phyloP scores from a whole-genome alignment of 2,888 invertebrate species.

The Aphidius colemani region DNA sequence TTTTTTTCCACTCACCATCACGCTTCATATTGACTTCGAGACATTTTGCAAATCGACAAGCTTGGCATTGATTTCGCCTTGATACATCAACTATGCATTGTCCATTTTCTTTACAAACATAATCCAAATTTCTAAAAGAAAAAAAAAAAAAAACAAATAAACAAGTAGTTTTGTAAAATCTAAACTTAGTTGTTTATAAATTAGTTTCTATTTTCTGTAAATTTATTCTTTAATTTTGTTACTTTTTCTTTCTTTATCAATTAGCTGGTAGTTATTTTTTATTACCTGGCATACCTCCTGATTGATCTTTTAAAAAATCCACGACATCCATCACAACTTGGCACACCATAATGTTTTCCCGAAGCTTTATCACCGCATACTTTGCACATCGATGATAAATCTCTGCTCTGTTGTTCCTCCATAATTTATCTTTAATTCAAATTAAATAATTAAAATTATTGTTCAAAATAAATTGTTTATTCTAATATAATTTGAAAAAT shows the following conservation, averaged over 20 bases:
- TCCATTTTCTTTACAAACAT: conserved; percentile 89
- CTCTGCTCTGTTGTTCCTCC: conserved; percentile 51
- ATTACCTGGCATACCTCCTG: conserved; percentile 69
- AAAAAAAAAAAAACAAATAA: conserved; percentile 9
- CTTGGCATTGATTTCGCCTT: conserved; percentile 91
- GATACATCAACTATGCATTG: conserved; percentile 90
- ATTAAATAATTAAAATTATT: too few species aligned
- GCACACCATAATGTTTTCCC: conserved; percentile 89
- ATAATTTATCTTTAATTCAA: conserved; percentile 43
- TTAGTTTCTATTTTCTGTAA: background rate
- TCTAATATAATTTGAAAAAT: too few species aligned
- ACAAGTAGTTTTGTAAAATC: too few species aligned
- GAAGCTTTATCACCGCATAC: conserved; percentile 88
- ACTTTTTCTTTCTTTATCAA: background rate
- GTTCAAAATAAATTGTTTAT: too few species aligned
- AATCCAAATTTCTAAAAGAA: conserved; percentile 77
- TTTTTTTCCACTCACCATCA: conserved; percentile 72
- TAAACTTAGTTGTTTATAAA: too few species aligned
- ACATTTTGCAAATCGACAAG: conserved; percentile 90
- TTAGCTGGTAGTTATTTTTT: conserved; percentile 26
- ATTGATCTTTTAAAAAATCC: conserved; percentile 95
- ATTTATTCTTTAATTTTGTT: background rate
- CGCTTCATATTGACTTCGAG: conserved; percentile 90
- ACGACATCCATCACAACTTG: conserved; percentile 86
- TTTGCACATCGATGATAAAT: conserved; percentile 69